Evolutionary conservation across 2,888 invertebrate genomes (phyloP).

Genomic region (Arge pagana): DNA sequence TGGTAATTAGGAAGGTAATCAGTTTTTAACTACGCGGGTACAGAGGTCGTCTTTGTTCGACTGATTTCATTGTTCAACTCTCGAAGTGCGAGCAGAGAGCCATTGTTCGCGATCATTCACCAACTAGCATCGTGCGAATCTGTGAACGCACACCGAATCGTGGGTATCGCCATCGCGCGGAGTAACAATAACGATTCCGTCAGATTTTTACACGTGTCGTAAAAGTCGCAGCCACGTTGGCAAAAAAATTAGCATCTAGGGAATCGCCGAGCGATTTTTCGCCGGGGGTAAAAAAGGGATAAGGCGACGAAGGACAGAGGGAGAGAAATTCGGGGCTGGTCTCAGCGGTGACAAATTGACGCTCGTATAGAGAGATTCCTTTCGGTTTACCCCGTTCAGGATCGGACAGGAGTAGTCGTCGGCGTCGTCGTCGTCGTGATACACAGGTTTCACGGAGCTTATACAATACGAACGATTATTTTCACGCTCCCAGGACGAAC

Average conservation of each 20-base stretch:
- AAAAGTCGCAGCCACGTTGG: too few relatives aligned
- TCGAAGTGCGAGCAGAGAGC: not conserved
- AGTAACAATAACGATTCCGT: too few relatives aligned
- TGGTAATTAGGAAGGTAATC: conserved; percentile 47
- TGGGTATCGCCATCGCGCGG: too few relatives aligned
- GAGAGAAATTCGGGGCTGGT: not conserved
- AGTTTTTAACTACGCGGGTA: conserved; percentile 35
- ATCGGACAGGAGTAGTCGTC: not conserved
- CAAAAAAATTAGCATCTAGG: too few relatives aligned
- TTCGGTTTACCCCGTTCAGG: not conserved
- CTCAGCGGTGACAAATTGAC: conserved; percentile 13
- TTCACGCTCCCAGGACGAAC: conserved; percentile 47
- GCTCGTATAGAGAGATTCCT: conserved; percentile 5
- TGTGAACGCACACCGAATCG: too few relatives aligned
- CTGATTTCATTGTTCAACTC: conserved; percentile 5
- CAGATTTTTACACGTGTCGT: too few relatives aligned
- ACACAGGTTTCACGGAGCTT: conserved; percentile 12
- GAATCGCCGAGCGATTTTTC: too few relatives aligned
- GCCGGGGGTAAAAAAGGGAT: not conserved
- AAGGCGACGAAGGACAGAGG: not conserved
- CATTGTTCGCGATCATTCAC: conserved; percentile 19
- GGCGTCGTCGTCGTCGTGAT: not conserved
- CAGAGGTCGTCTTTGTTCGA: conserved; percentile 9
- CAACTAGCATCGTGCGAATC: too few relatives aligned
- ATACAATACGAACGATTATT: conserved; percentile 49